Evolutionary conservation across 2,113 vertebrate genomes (phyloP), one percentile per base, ranked within the genome.

Genomic region (Rhinoptilus africanus): DNA sequence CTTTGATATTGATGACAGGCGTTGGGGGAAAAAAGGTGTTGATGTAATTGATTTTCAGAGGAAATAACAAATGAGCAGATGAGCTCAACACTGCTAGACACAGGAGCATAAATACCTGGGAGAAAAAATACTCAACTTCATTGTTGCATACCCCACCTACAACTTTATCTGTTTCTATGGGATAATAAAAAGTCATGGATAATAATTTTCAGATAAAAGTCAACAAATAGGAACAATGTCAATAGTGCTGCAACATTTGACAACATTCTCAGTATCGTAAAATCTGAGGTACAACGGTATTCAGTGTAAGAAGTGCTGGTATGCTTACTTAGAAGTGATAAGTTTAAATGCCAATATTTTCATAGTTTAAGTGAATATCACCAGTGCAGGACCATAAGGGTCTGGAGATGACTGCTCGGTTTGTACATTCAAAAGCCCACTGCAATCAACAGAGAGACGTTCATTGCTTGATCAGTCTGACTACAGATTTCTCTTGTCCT

Each of bases 11-110:
- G 43, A 67, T 69, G 51, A 21, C 19, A 51, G 14, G 1, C 6
- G 10, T 26, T 37, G 2, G 4, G 17, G 3, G 19, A 3, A 4
- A 15, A 67, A 74, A 6, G 8, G 2, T 0, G 2, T 66, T 66
- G 18, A 10, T 54, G 8, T 67, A 85, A 63, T 14, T 77, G 37
- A 69, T 85, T 83, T 90, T 88, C 68, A 73, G 22, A 59, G 26
- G 51, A 48, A 92, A 85, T 34, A 77, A 53, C 4, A 81, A 74
- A 74, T 35, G 30, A 75, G 8, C 24, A 83, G 39, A 79, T 45
- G 6, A 81, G 9, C 23, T 77, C 43, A 79, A 28, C 24, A 76
- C 26, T 57, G 15, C 32, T 60, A 76, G 14, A 10, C 54, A 63
- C 2, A 2, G 9, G 17, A 96, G 27, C 30, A 86, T 9, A 62